Percentiles rank a stretch among this genome's conserved stretches.
Evolutionary conservation across 1,140 invertebrate species (phyloP).

Genomic region (Euborellia annulipes): DNA sequence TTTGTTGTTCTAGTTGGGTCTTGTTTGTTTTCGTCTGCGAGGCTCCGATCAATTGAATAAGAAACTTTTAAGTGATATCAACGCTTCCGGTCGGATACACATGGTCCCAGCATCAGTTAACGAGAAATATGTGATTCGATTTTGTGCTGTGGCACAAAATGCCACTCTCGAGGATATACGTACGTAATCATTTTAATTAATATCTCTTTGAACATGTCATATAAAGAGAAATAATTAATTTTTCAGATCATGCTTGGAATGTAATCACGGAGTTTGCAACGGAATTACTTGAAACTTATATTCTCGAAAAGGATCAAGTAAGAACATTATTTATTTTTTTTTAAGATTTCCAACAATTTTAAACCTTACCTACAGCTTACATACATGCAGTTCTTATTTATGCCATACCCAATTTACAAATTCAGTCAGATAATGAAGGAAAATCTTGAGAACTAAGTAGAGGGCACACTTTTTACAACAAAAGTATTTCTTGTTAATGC

Average conservation of each 20-base stretch:
- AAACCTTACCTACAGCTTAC: no score
- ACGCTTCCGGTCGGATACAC: slow-evolving; percentile 89
- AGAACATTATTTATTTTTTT: no score
- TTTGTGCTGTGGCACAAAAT: slow-evolving; percentile 87
- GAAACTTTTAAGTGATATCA: slow-evolving; percentile 83
- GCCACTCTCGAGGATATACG: slow-evolving; percentile 76
- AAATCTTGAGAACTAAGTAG: no score
- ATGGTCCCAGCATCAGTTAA: slow-evolving; percentile 92
- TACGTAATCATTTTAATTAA: slow-evolving; percentile 21
- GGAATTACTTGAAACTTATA: slow-evolving; percentile 55
- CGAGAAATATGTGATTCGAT: slow-evolving; percentile 83
- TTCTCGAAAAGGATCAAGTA: slow-evolving; percentile 31
- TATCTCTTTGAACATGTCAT: not conserved
- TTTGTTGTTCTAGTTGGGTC: slow-evolving; percentile 42
- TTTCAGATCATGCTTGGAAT: slow-evolving; percentile 72
- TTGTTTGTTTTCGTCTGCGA: slow-evolving; percentile 72
- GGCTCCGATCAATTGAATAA: slow-evolving; percentile 85
- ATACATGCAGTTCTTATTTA: no score
- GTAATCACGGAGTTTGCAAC: slow-evolving; percentile 71
- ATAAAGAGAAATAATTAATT: no score
- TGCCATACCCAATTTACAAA: no score
- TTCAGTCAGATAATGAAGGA: no score
- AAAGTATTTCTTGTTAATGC: no score
- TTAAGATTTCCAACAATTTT: no score
- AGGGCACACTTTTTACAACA: no score